Evolutionary conservation across 2,113 vertebrate genomes (phyloP).

Genomic region (Gymnorhina tibicen): DNA sequence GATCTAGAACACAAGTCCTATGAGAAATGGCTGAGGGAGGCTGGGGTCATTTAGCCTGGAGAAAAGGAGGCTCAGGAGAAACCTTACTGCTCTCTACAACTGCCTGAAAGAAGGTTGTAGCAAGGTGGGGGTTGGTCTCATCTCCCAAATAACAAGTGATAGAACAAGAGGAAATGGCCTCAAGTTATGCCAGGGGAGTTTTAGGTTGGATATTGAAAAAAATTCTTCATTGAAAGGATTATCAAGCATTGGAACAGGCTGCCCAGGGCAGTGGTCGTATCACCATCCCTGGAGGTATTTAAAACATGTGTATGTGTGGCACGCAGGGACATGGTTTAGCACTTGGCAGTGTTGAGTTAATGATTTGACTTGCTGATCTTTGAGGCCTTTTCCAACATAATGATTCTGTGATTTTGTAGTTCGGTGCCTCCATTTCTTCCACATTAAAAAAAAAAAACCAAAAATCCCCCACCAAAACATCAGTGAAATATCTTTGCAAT

Average conservation of each 20-base stretch:
- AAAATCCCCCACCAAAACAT: neutral
- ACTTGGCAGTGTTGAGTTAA: neutral
- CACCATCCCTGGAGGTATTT: neutral
- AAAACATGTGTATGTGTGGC: neutral
- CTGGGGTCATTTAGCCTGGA: neutral
- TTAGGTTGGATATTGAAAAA: neutral
- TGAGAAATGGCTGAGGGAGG: neutral
- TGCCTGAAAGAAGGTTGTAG: neutral
- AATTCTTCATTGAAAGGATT: neutral
- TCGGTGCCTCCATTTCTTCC: neutral
- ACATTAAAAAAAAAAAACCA: neutral
- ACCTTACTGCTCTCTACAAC: neutral
- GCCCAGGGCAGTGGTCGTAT: neutral
- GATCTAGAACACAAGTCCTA: neutral
- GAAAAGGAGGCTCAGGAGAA: neutral
- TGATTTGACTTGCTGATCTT: neutral
- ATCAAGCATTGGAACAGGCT: neutral
- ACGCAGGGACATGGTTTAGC: neutral
- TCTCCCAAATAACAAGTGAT: fast-evolving
- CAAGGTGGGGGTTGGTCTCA: neutral
- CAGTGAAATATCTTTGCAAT: neutral
- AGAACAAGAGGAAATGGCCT: neutral
- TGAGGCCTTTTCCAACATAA: neutral
- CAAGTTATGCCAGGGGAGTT: neutral
- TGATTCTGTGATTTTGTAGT: neutral